Evolutionary conservation across 2,113 vertebrate species (phyloP).

Genomic region (Dasyornis broadbenti): DNA sequence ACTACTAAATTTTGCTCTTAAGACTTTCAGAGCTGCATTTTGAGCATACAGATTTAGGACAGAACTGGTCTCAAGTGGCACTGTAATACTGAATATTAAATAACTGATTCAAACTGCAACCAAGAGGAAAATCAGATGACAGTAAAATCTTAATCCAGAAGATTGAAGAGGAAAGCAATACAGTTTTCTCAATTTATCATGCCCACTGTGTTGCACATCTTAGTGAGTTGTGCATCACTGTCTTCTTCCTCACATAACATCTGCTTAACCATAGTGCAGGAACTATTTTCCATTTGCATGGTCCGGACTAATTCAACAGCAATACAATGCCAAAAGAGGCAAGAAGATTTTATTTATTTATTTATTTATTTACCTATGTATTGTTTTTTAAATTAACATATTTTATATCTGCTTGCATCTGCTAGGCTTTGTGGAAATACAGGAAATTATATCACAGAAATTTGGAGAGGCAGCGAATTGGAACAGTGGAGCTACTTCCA

Average conservation of each 20-base stretch:
- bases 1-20: slow-evolving; percentile 46
- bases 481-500: neutral
- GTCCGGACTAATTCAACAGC: neutral
- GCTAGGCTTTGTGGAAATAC: neutral
- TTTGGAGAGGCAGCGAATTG: neutral
- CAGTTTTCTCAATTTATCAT: neutral
- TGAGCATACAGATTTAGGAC: slow-evolving; percentile 35
- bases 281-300: neutral
- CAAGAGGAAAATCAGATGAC: slow-evolving; percentile 34
- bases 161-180: slow-evolving; percentile 21
- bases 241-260: neutral
- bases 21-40: slow-evolving; percentile 22
- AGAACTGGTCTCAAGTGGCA: slow-evolving; percentile 28
- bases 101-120: slow-evolving; percentile 37
- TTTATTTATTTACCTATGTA: neutral
- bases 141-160: slow-evolving; percentile 19
- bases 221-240: neutral
- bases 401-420: neutral
- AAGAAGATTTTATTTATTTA: neutral
- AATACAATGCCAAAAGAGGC: neutral
- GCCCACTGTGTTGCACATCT: neutral
- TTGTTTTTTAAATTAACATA: neutral
- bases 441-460: neutral
- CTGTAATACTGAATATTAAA: slow-evolving; percentile 64
- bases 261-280: neutral